phyloP scores from a whole-genome alignment of 1,140 invertebrate genomes.

The Bombus ignitus region DNA sequence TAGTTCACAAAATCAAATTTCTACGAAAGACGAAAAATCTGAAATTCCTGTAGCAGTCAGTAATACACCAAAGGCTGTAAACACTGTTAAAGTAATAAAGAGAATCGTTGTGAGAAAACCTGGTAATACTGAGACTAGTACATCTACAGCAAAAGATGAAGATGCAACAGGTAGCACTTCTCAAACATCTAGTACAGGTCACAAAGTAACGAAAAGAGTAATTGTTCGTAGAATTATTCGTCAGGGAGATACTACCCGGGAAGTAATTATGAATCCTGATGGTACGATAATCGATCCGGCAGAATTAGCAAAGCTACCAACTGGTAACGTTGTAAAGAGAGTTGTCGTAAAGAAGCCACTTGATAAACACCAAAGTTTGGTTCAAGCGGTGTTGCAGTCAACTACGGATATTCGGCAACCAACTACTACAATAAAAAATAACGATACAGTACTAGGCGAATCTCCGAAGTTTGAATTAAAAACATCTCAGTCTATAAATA shows the following conservation, averaged over 20 bases:
- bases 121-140: constrained; percentile 30
- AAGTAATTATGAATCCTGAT: constrained; percentile 81
- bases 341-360: constrained; percentile 79
- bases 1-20: constrained; percentile 30
- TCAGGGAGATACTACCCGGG: constrained; percentile 78
- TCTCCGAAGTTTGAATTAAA: constrained; percentile 76
- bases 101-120: constrained; percentile 79
- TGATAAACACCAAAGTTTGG: constrained; percentile 73
- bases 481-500: constrained; percentile 68
- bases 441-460: constrained; percentile 53
- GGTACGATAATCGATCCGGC: constrained; percentile 80
- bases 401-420: constrained; percentile 48
- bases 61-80: constrained; percentile 66
- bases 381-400: constrained; percentile 72
- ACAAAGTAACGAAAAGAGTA: constrained; percentile 77
- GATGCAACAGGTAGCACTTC: constrained; percentile 48
- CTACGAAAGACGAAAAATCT: constrained; percentile 72
- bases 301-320: constrained; percentile 79
- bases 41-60: constrained; percentile 34
- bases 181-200: constrained; percentile 40
- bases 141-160: constrained; percentile 59
- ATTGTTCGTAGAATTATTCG: constrained; percentile 81
- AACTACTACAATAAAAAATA: constrained; percentile 41
- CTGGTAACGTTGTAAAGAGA: constrained; percentile 81
- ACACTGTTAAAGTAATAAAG: constrained; percentile 80